A percentile compares a stretch with the other conserved stretches of the same genome.
Evolutionary conservation across 2,797 vertebrate genomes (phyloP).

Genomic region (Sebastes melanostomus): DNA sequence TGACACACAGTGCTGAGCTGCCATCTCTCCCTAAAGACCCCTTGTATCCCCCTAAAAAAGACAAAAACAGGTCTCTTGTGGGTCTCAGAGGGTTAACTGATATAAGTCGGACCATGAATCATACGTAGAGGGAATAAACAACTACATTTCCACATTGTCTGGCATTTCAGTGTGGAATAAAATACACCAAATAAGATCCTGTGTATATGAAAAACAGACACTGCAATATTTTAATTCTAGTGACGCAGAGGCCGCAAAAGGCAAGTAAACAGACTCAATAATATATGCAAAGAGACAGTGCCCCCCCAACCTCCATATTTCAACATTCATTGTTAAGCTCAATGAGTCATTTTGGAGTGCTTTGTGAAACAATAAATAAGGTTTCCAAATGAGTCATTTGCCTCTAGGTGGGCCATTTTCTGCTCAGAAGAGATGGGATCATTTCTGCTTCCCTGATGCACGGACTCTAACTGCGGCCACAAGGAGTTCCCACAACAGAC

Average conservation of each 20-base stretch:
- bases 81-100: not conserved
- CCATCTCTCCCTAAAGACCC: too few species aligned
- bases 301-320: conserved; percentile 1
- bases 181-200: not conserved
- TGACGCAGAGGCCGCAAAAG: not conserved
- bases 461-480: conserved; percentile 18
- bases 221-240: not conserved
- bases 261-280: conserved; percentile 31
- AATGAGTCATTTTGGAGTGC: conserved; percentile 41
- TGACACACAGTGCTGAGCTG: too few species aligned
- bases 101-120: not conserved
- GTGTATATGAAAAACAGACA: not conserved
- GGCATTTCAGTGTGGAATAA: not conserved
- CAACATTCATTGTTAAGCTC: conserved; percentile 11
- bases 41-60: too few species aligned
- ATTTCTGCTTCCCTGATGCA: not conserved
- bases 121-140: not conserved
- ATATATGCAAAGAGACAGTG: conserved; percentile 25
- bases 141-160: not conserved
- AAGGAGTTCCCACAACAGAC: conserved; percentile 16
- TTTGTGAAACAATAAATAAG: conserved; percentile 36
- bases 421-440: conserved; percentile 7
- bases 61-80: too few species aligned
- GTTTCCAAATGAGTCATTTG: conserved; percentile 37
- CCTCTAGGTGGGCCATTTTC: conserved; percentile 17